Conservation (phyloP, 2,797 vertebrate genomes). For the Argentina silus region DNA sequence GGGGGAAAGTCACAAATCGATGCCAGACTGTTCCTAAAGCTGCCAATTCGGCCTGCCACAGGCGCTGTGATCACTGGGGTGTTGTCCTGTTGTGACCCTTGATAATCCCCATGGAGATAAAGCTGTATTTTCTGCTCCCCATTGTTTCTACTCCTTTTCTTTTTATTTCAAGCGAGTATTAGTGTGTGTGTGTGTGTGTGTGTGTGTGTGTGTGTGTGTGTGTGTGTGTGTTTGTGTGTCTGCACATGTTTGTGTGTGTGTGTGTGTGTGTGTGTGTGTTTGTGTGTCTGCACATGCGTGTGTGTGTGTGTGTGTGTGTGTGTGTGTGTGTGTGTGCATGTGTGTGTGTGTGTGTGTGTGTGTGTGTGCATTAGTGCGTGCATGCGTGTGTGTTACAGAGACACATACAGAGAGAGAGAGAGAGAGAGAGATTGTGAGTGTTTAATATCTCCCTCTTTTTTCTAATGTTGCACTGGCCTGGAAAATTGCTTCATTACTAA, state of each 20-base stretch:
- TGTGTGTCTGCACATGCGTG: neutral
- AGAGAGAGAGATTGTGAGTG: neutral
- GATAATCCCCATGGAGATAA: slow-evolving; percentile 16
- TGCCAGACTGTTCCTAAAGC: slow-evolving; percentile 26
- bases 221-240: neutral
- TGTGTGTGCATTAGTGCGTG: neutral
- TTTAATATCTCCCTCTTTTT: slow-evolving; percentile 14
- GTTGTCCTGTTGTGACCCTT: slow-evolving; percentile 25
- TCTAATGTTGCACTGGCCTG: slow-evolving; percentile 16
- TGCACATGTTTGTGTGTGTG: neutral
- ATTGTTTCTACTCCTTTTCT: slow-evolving; percentile 11
- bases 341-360: slow-evolving; percentile 1
- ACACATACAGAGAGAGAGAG: neutral
- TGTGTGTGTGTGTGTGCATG: slow-evolving; percentile 1
- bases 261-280: slow-evolving; percentile 2
- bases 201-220: slow-evolving; percentile 14
- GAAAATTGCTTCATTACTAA: slow-evolving; percentile 32
- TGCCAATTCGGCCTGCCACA: slow-evolving; percentile 6
- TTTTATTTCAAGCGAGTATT: neutral
- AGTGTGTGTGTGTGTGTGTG: neutral
- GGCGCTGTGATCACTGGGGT: neutral
- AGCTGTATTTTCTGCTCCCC: slow-evolving; percentile 12
- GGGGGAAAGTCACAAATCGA: slow-evolving; percentile 30
- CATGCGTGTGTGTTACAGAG: neutral
- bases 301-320: neutral